phyloP scores from a whole-genome alignment of 2,888 invertebrate genomes.

The Graphium colonna region DNA sequence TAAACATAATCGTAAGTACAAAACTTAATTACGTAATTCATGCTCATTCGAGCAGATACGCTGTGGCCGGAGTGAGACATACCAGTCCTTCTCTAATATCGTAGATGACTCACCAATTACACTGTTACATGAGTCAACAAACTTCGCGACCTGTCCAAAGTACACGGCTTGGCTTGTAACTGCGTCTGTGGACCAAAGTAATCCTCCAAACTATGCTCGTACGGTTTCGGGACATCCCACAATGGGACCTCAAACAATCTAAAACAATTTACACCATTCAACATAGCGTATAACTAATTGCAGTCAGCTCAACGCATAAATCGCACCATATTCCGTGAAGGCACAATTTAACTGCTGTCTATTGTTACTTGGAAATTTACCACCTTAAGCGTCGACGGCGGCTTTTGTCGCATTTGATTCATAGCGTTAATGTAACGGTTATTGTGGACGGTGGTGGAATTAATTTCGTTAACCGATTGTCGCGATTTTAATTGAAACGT shows the following conservation, averaged over 20 bases:
- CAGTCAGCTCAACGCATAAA: conserved; percentile 69
- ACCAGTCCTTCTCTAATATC: too few species aligned
- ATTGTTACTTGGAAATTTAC: conserved; percentile 61
- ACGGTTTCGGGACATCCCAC: neutral
- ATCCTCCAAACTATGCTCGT: neutral
- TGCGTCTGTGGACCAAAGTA: neutral
- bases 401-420: conserved; percentile 68
- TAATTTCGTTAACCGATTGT: conserved; percentile 63
- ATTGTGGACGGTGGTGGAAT: conserved; percentile 68
- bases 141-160: neutral
- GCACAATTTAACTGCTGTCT: conserved; percentile 46
- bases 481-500: conserved; percentile 42
- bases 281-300: conserved; percentile 60
- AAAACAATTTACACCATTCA: conserved; percentile 25
- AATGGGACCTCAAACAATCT: conserved; percentile 2
- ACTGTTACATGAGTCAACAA: too few species aligned
- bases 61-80: neutral
- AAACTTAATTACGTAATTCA: too few species aligned
- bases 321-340: conserved; percentile 48
- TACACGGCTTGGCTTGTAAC: too few species aligned
- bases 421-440: conserved; percentile 49
- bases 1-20: too few species aligned
- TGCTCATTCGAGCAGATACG: neutral
- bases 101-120: too few species aligned
- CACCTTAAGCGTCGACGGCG: conserved; percentile 55